Percentiles rank a stretch among this genome's conserved stretches.
Evolutionary conservation across 2,797 vertebrate species (phyloP).

Genomic region (Lithobates pipiens): DNA sequence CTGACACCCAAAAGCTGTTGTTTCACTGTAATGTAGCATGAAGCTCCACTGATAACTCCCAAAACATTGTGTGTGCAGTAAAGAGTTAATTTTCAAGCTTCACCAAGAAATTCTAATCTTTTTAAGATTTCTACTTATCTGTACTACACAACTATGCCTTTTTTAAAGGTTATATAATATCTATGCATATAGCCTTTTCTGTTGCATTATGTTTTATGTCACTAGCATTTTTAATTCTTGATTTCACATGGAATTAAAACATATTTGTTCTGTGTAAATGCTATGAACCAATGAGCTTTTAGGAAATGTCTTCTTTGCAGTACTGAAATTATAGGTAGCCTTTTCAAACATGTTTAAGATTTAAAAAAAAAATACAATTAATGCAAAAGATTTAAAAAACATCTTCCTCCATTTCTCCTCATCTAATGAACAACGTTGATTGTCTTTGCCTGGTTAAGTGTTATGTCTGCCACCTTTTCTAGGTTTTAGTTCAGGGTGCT

Average conservation of each 20-base stretch:
- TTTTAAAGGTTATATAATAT: conserved; percentile 10
- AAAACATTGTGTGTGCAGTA: no score
- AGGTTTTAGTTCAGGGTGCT: no score
- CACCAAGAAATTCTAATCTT: background rate
- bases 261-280: background rate
- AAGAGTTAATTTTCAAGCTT: background rate
- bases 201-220: background rate
- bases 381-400: no score
- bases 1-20: no score
- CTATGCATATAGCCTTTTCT: background rate
- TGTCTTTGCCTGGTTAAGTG: no score
- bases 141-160: background rate
- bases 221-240: conserved; percentile 16
- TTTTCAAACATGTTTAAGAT: no score
- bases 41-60: conserved; percentile 55
- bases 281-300: background rate
- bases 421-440: no score
- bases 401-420: no score
- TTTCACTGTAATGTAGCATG: conserved; percentile 51
- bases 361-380: no score
- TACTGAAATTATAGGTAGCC: no score
- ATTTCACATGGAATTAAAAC: conserved; percentile 15
- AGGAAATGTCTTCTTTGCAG: no score
- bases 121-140: background rate
- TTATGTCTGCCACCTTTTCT: no score